A percentile compares a stretch with the other conserved stretches of the same genome.
Conservation (phyloP, 2,888 invertebrate genomes). For the Archips crataeganus region DNA sequence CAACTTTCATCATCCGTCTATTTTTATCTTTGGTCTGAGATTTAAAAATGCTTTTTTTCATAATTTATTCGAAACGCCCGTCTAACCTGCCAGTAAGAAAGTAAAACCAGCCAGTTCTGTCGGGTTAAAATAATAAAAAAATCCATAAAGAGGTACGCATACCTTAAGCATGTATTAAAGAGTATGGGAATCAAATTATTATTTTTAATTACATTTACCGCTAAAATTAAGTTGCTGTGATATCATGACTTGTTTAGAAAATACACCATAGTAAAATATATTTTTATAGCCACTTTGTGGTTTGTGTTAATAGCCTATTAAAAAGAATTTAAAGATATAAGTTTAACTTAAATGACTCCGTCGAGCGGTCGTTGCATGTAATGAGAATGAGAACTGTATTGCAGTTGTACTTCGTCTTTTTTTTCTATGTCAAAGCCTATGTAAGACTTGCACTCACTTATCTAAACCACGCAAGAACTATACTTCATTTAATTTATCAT, state of each 20-base stretch:
- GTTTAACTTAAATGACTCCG: too few species aligned
- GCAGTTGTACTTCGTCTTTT: too few species aligned
- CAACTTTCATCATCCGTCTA: too few species aligned
- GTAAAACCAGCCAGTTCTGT: slow-evolving; percentile 47
- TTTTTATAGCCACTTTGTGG: not conserved
- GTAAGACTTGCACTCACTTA: too few species aligned
- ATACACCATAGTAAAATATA: not conserved
- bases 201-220: slow-evolving; percentile 69
- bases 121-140: slow-evolving; percentile 45
- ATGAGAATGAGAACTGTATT: too few species aligned
- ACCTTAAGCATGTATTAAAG: slow-evolving; percentile 55
- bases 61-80: slow-evolving; percentile 25
- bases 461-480: too few species aligned
- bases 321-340: too few species aligned
- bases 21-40: too few species aligned
- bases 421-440: too few species aligned
- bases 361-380: too few species aligned
- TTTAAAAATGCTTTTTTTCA: not conserved
- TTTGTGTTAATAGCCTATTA: not conserved
- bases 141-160: slow-evolving; percentile 44
- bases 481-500: too few species aligned
- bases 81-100: slow-evolving; percentile 45
- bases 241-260: not conserved
- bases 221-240: slow-evolving; percentile 30
- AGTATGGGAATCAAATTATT: slow-evolving; percentile 69